Percentiles rank a stretch among this genome's conserved stretches.
Conservation (phyloP, 2,113 vertebrate species). For the Lampris megalopsis region DNA sequence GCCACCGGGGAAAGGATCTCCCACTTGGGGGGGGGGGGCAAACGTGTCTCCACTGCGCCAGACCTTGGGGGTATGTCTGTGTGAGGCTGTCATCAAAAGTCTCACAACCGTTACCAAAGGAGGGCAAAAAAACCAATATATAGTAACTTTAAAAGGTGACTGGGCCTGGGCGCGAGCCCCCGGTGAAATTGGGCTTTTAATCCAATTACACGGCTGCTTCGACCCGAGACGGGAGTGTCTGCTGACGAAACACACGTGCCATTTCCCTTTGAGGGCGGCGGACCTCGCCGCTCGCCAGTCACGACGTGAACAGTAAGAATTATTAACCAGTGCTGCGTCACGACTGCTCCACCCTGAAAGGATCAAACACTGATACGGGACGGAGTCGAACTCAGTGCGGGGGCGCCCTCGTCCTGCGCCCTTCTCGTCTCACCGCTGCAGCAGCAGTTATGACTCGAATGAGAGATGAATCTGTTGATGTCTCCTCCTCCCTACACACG, state of each 20-base stretch:
- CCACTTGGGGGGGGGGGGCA: no score
- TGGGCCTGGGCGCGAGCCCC: slow-evolving; percentile 49
- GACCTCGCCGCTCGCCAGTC: slow-evolving; percentile 32
- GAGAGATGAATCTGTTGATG: slow-evolving; percentile 48
- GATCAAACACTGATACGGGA: slow-evolving; percentile 54
- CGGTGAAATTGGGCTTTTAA: slow-evolving; percentile 75
- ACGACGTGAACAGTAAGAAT: slow-evolving; percentile 49
- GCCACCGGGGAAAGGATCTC: slow-evolving; percentile 33
- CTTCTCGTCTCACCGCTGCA: slow-evolving; percentile 30
- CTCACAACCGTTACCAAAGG: slow-evolving; percentile 31
- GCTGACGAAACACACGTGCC: slow-evolving; percentile 40
- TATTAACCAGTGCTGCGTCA: slow-evolving; percentile 30
- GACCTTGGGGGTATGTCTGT: slow-evolving; percentile 13
- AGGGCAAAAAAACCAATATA: slow-evolving; percentile 33
- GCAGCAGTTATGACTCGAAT: slow-evolving; percentile 50
- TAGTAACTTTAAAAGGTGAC: slow-evolving; percentile 37
- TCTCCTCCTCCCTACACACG: slow-evolving; percentile 27
- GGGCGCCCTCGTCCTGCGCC: slow-evolving; percentile 5
- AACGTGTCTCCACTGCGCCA: not conserved
- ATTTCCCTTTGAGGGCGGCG: slow-evolving; percentile 43
- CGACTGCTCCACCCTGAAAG: slow-evolving; percentile 57
- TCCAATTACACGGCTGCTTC: slow-evolving; percentile 65
- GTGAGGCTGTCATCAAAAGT: slow-evolving; percentile 36
- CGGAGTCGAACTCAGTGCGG: slow-evolving; percentile 26
- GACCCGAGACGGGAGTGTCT: slow-evolving; percentile 55